Percentiles rank a stretch among this genome's conserved stretches.
Evolutionary conservation across 2,888 invertebrate species (phyloP).

Genomic region (Lepidocyrtinus sp.): DNA sequence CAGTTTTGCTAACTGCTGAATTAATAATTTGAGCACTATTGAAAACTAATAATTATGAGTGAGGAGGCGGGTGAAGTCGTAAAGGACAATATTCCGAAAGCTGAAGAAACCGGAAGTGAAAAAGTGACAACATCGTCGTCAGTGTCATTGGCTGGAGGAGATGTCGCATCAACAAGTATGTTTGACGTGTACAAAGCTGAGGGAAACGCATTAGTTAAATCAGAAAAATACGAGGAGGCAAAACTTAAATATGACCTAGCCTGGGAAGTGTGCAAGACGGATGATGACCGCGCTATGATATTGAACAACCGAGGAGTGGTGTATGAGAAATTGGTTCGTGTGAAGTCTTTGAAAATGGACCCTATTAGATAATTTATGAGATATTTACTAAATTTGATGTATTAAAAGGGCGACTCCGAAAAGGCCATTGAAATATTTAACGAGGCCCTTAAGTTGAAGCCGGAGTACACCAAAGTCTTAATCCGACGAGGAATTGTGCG

Average conservation of each 20-base stretch:
- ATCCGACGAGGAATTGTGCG: slow-evolving; percentile 19
- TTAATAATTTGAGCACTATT: not conserved
- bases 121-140: too few species aligned
- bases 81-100: too few species aligned
- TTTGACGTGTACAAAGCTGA: slow-evolving; percentile 36
- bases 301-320: slow-evolving; percentile 55
- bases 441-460: slow-evolving; percentile 30
- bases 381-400: not conserved
- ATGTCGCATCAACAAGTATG: not conserved
- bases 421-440: slow-evolving; percentile 30
- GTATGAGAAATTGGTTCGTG: slow-evolving; percentile 52
- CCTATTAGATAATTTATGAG: not conserved
- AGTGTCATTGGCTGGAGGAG: not conserved
- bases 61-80: too few species aligned
- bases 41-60: not conserved
- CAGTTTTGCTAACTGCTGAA: not conserved
- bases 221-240: slow-evolving; percentile 43
- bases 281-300: slow-evolving; percentile 45
- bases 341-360: not conserved
- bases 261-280: not conserved
- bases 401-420: slow-evolving; percentile 32
- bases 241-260: slow-evolving; percentile 53
- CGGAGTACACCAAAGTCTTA: slow-evolving; percentile 38
- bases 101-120: too few species aligned
- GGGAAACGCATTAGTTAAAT: slow-evolving; percentile 46